Conservation (phyloP, 1,140 invertebrate genomes). For the Rhynchophorus ferrugineus region DNA sequence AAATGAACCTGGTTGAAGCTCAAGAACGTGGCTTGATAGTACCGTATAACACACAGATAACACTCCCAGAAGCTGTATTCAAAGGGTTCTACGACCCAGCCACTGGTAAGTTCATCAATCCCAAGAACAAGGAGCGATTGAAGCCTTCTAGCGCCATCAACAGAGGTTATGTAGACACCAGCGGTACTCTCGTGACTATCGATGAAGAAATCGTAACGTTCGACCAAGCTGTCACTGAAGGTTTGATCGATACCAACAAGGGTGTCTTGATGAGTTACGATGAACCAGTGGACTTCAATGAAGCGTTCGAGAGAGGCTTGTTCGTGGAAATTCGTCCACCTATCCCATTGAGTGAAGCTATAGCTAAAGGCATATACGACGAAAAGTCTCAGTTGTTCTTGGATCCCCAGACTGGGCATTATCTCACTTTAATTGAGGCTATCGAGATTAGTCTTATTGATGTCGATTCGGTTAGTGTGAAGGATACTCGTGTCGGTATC, state of each 20-base stretch:
- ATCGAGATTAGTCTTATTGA: slow-evolving; percentile 69
- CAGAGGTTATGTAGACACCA: slow-evolving; percentile 68
- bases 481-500: slow-evolving; percentile 68
- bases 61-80: slow-evolving; percentile 76
- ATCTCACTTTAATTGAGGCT: slow-evolving; percentile 67
- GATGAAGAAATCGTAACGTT: slow-evolving; percentile 71
- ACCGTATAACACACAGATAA: slow-evolving; percentile 71
- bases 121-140: slow-evolving; percentile 64
- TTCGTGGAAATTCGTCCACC: slow-evolving; percentile 73
- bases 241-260: slow-evolving; percentile 66
- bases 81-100: slow-evolving; percentile 74
- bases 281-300: slow-evolving; percentile 69
- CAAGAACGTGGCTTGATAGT: slow-evolving; percentile 73
- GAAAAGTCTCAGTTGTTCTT: slow-evolving; percentile 66
- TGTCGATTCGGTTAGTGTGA: slow-evolving; percentile 73
- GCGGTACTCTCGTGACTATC: slow-evolving; percentile 67
- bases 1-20: slow-evolving; percentile 71
- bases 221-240: slow-evolving; percentile 69
- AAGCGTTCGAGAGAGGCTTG: slow-evolving; percentile 78
- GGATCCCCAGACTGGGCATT: slow-evolving; percentile 67
- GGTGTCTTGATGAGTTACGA: slow-evolving; percentile 58
- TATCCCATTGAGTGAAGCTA: slow-evolving; percentile 74
- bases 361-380: slow-evolving; percentile 76
- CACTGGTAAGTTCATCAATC: slow-evolving; percentile 62
- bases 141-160: slow-evolving; percentile 54